These are phyloP conservation scores for Lepisosteus osseus DNA, from an alignment of 2,113 vertebrate genomes.

Conservation along the genomic window DNA sequence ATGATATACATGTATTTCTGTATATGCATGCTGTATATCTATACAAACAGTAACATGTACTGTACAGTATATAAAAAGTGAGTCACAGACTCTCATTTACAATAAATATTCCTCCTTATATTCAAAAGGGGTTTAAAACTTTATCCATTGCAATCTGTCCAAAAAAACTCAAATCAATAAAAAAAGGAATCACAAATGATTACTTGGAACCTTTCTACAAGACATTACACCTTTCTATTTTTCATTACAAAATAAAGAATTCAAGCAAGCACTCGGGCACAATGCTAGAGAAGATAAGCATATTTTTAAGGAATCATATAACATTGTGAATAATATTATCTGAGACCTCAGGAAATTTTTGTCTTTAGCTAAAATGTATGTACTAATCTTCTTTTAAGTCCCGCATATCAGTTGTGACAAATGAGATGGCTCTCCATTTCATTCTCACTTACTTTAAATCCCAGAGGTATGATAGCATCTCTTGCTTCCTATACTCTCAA, in stretches of 20 bases:
- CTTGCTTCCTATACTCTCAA: not conserved
- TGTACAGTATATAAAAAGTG: no score
- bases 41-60: no score
- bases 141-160: no score
- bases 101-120: no score
- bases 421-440: slow-evolving; percentile 3
- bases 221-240: no score
- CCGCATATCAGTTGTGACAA: slow-evolving; percentile 14
- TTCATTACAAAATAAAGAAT: no score
- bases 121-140: no score
- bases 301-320: not conserved
- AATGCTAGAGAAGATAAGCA: no score
- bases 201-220: not conserved
- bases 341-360: not conserved
- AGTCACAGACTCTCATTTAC: no score
- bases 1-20: no score
- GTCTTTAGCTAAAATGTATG: not conserved
- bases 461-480: not conserved
- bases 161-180: not conserved
- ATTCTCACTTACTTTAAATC: slow-evolving; percentile 2
- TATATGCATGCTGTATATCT: no score
- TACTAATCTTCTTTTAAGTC: slow-evolving; percentile 6
- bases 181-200: not conserved
- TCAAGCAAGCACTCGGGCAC: no score
- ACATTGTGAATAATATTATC: not conserved